phyloP scores from a whole-genome alignment of 2,888 invertebrate species.

The Polymixis lichenea region DNA sequence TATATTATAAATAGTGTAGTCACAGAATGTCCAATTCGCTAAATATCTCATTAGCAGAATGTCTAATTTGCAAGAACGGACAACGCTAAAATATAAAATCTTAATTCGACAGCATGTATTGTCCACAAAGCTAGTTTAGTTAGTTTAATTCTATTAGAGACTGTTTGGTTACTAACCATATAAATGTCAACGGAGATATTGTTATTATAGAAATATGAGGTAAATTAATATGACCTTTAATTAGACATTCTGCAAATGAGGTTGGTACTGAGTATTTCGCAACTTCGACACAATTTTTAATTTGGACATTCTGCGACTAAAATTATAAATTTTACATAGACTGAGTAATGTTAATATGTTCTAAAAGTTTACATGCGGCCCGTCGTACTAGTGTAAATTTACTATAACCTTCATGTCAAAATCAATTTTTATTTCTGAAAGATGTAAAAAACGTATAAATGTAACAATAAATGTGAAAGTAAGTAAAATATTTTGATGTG shows the following conservation, averaged over 20 bases:
- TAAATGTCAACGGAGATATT: constrained; percentile 9
- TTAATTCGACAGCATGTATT: neutral
- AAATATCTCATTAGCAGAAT: constrained; percentile 31
- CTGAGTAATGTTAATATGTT: constrained; percentile 86
- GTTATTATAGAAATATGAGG: neutral
- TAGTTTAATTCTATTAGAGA: neutral
- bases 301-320: constrained; percentile 42
- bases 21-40: constrained; percentile 59
- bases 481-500: constrained; percentile 62
- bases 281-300: constrained; percentile 52
- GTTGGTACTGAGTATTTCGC: neutral
- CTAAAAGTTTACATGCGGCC: constrained; percentile 73
- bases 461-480: constrained; percentile 53
- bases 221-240: neutral
- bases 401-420: constrained; percentile 58
- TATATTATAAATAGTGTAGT: constrained; percentile 66
- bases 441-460: constrained; percentile 51
- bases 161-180: neutral
- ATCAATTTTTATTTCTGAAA: constrained; percentile 58
- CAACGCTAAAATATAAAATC: neutral
- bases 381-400: constrained; percentile 65
- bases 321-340: constrained; percentile 79
- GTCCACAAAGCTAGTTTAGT: neutral
- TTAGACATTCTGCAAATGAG: neutral
- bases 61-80: constrained; percentile 22